phyloP scores from a whole-genome alignment of 1,140 invertebrate species.

The Lasioglossum baleicum region DNA sequence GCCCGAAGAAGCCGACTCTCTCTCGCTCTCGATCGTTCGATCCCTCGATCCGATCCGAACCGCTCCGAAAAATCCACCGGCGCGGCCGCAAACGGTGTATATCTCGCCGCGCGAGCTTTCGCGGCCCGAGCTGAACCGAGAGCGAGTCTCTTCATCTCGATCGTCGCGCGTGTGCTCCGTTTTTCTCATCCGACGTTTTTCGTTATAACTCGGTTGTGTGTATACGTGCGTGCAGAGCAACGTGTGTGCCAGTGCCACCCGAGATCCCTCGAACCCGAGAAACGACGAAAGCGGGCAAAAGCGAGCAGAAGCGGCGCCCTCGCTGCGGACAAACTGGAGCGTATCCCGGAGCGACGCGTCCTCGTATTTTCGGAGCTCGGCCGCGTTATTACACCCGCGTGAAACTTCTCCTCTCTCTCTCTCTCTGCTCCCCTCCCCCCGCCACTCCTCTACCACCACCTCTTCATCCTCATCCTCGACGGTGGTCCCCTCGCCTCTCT shows the following conservation, averaged over 20 bases:
- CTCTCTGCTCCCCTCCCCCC: not conserved
- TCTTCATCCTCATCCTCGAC: not conserved
- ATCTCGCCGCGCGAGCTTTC: no score
- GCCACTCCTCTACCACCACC: not conserved
- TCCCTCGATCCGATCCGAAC: conserved; percentile 11
- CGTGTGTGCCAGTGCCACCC: not conserved
- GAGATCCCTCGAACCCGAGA: not conserved
- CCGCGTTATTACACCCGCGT: not conserved
- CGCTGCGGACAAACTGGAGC: conserved; percentile 22
- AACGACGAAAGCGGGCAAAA: no score
- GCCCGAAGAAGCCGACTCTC: conserved; percentile 30
- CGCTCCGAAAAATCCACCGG: not conserved
- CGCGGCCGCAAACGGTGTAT: not conserved
- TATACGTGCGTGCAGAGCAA: no score
- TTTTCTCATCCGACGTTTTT: no score
- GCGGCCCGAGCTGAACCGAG: no score
- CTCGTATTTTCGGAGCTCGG: conserved; percentile 58
- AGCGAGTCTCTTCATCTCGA: no score
- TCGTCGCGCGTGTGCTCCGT: no score
- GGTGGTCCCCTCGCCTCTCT: not conserved
- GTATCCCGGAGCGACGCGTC: conserved; percentile 1
- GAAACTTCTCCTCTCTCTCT: conserved; percentile 15
- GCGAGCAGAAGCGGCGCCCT: not conserved
- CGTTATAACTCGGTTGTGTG: no score
- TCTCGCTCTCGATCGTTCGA: not conserved